Evolutionary conservation across 2,888 invertebrate genomes (phyloP), one percentile per base, ranked within the genome.

Genomic region (Pammene fasciana): DNA sequence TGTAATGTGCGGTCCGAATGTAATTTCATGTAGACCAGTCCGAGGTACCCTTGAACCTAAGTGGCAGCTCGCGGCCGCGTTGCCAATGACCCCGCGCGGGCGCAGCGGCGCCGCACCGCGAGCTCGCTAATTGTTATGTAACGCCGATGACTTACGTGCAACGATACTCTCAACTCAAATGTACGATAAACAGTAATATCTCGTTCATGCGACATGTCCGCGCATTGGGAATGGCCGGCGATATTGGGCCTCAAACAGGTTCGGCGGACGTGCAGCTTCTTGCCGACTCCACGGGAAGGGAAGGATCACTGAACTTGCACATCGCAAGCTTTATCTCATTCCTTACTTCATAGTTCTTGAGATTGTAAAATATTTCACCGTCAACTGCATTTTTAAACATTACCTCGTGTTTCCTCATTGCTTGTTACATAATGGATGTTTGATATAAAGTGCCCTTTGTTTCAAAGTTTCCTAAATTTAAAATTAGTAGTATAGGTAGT

Each of bases 41-140:
- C 82, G 82, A 84, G 83, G 84, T 91, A 92, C 91, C 92, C 92
- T 92, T 92, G 91, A 93, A 93, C 93, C 90, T 90, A 90, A 91
- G 92, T 89, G 92, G 93, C 93, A 91, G 90, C 92, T 88, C 87
- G 89, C 89, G 90, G 90, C 89, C 93, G 91, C 90, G 86, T 93
- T 92, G 93, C 92, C 93, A 93, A 93, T 94, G 94, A 94, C 94
- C 94, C 92, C 92, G 89, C 83, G 83, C 85, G 82, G 82, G 88
- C 89, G 88, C 93, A 93, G 93, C 79, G 76, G 76, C 75, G 76
- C 82, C 80, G 81, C 82, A 72, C 79, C 73, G 76, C 71, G 70
- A 64, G 71, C 72, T 84, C 81, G 87, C 89, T 90, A 90, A 91
- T 90, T 90, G 88, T 91, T 91, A 90, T 88, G 89, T 92, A 91